Evolutionary conservation across 2,113 vertebrate genomes (phyloP), one percentile per base, ranked within the genome.

Genomic region (Phyllostomus hastatus): DNA sequence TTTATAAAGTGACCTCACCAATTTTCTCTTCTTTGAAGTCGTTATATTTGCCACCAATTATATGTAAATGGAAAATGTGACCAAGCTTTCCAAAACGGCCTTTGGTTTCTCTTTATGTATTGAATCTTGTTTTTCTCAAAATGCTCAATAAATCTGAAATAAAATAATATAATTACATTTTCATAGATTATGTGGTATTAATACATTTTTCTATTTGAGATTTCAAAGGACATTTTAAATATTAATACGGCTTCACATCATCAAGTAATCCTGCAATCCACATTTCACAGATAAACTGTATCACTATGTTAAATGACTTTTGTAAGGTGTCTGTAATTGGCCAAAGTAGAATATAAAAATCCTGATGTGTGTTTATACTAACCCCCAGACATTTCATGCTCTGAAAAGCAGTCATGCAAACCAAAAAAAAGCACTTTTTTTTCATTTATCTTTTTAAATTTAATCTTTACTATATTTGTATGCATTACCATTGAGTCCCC

Each of bases 191-290:
- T 61, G 16, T 5, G 35, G 78, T 52, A 75, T 80, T 67, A 88
- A 17, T 38, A 54, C 33, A 4, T 38, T 52, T 86, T 95, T 92
- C 83, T 41, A 75, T 57, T 7, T 11, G 64, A 19, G 38, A 48
- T 41, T 85, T 82, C n/a, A 72, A 82, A 90, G 31, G 43, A 82
- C 20, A 59, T 90, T 92, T 89, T 78, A 89, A 61, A 41, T 1
- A 75, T 73, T 79, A 85, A 94, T 38, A 75, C 73, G 86, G 22
- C n/a, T 84, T 92, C 69, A 92, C 59, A 86, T 91, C 43, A 95
- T 24, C 22, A 38, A 91, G 48, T 86, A 48, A 33, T 86, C 33
- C 67, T 86, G 95, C 31, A 46, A 70, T 35, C 85, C 31, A 89
- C 33, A 85, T 82, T 91, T 96, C 66, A 91, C 22, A 94, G 61